These are phyloP conservation scores for Mesochorus sp. DNA, from an alignment of 2,888 invertebrate species.

Conservation along the genomic window DNA sequence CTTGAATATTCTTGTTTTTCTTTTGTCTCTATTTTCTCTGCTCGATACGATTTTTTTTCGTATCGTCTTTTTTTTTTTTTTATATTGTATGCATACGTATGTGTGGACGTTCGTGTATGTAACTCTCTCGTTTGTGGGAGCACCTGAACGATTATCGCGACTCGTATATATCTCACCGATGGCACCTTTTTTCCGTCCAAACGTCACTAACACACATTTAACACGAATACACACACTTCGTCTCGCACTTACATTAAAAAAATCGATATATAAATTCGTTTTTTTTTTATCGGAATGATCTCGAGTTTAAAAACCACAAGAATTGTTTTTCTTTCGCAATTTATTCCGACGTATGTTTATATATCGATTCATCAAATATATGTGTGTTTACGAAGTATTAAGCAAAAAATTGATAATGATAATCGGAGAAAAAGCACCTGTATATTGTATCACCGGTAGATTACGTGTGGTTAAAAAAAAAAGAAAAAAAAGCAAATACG, in stretches of 20 bases:
- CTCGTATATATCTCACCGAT: constrained; percentile 36
- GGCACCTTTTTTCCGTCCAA: constrained; percentile 46
- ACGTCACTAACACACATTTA: constrained; percentile 41
- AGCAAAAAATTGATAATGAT: too few species aligned
- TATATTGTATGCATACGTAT: constrained; percentile 22
- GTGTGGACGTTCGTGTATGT: constrained; percentile 25
- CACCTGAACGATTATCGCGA: constrained; percentile 30
- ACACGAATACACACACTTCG: neutral
- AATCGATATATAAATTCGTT: too few species aligned
- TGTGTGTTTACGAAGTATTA: constrained; percentile 9
- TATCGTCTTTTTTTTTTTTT: constrained; percentile 5
- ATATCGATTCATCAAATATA: neutral
- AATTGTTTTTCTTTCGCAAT: too few species aligned
- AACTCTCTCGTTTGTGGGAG: constrained; percentile 32
- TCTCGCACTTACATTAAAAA: too few species aligned
- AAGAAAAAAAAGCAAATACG: neutral
- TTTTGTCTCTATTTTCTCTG: neutral
- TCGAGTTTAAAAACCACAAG: too few species aligned
- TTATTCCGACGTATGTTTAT: constrained; percentile 1
- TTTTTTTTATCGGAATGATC: too few species aligned
- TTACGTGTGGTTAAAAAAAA: constrained; percentile 29
- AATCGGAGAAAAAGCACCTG: constrained; percentile 40
- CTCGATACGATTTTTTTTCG: constrained; percentile 42
- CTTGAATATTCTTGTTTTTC: constrained; percentile 47
- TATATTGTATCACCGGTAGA: constrained; percentile 43